Evolutionary conservation across 1,140 invertebrate species (phyloP).

Genomic region (Drosophila tropicalis): DNA sequence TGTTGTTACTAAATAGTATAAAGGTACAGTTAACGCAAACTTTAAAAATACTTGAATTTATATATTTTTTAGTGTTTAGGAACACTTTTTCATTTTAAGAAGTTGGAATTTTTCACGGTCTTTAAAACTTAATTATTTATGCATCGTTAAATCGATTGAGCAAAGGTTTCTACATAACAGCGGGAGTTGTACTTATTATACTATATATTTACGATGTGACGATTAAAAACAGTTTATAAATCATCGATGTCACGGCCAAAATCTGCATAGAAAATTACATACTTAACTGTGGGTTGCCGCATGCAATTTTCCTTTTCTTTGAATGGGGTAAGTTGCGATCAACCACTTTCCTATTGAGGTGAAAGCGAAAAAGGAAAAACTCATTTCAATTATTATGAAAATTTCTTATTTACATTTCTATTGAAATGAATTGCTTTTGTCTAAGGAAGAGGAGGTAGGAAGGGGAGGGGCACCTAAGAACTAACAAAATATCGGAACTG

Average conservation of each 20-base stretch:
- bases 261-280: slow-evolving; percentile 66
- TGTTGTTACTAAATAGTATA: no score
- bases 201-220: slow-evolving; percentile 34
- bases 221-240: slow-evolving; percentile 75
- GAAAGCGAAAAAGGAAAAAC: slow-evolving; percentile 26
- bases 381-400: slow-evolving; percentile 80
- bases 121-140: slow-evolving; percentile 54
- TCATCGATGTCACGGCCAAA: slow-evolving; percentile 54
- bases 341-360: slow-evolving; percentile 33
- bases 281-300: slow-evolving; percentile 66
- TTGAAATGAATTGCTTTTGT: slow-evolving; percentile 63
- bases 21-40: background rate
- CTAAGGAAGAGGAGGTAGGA: background rate
- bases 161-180: slow-evolving; percentile 17
- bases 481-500: slow-evolving; percentile 39
- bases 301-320: slow-evolving; percentile 48
- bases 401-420: slow-evolving; percentile 80
- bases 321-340: slow-evolving; percentile 18
- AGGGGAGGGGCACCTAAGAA: slow-evolving; percentile 39
- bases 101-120: slow-evolving; percentile 35
- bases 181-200: slow-evolving; percentile 22
- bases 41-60: background rate
- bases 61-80: no score
- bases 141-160: slow-evolving; percentile 62
- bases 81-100: background rate